Evolutionary conservation across 2,797 vertebrate species (phyloP), one percentile per base, ranked within the genome.

Genomic region (Glyptemys insculpta): DNA sequence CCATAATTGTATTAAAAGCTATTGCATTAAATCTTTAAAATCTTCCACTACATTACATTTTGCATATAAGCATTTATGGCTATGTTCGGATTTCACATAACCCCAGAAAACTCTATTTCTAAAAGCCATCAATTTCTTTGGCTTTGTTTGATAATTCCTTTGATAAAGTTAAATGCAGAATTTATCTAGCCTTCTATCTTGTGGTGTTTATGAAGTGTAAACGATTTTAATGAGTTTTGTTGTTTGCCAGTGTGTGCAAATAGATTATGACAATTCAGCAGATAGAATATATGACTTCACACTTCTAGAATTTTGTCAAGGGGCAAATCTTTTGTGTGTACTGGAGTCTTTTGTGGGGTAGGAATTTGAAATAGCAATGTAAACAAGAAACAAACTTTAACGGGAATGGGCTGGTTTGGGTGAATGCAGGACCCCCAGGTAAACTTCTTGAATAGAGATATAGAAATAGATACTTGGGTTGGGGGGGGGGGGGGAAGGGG

Each of bases 121-220:
- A 84, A 92, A 91, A 87, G 74, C 25, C 8, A 59, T 94, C 80
- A 92, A 65, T 0, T 6, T 92, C 74, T 89, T 54, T n/a, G 27
- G 3, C 16, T 97, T 96, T 88, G 23, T 89, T 90, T 94, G 84
- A 81, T 89, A 85, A 87, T 90, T 80, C n/a, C 21, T 95, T 81
- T 92, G 15, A 92, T 93, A 76, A 84, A 91, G 15, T 82, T 89
- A 91, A 76, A 72, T 83, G 2, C 37, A 81, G 62, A 81, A 68
- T 5, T 86, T 88, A 3, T 0, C 1, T 93, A 27, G 6, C 65
- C 95, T 96, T 79, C 59, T 85, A 5, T 82, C 89, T 52, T 90
- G 9, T 4, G 0, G 0, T 78, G 18, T 83, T 93, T 53, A 83
- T 91, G 41, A 83, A 87, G 10, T 34, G 23, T 76, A 74, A 12